Evolutionary conservation across 2,888 invertebrate genomes (phyloP), one percentile per base, ranked within the genome.

Genomic region (Ernsta delagoae): DNA sequence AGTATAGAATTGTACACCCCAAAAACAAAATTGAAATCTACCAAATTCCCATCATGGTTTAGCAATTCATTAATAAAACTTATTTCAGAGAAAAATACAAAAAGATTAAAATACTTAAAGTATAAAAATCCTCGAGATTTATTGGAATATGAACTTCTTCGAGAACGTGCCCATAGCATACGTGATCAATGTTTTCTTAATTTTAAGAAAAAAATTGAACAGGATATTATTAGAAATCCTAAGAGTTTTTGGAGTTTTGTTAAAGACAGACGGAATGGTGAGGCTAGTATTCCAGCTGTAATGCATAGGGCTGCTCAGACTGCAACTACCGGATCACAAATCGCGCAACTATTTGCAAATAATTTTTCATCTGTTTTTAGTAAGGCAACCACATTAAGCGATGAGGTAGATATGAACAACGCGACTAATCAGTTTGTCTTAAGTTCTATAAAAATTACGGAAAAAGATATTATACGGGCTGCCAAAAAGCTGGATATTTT

Each of bases 321-420:
- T 11, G 59, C 59, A 24, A 53, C 4, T 5, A 57, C 16, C 3
- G 54, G 64, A 9, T 7, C 39, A 50, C 11, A 34, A 48, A 65
- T 65, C 1, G 65, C 48, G 0, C 16, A 48, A 31, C 3, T 65
- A 9, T 65, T 65, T 39, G 59, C 65, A 9, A 59, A 59, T 36
- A 59, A 65, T 6, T 65, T 65, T 39, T 66, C 53, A 2, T 70
- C 64, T 53, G 70, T 56, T n/a, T 63, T 56, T 53, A 59, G 7
- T 12, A 66, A 41, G 43, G 8, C 1, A 7, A 11, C 0, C 16
- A 11, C n/a, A n/a, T n/a, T 50, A 43, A 7, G 5, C 11, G 7
- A 48, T 5, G 45, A 45, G 4, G 12, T 45, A 12, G 5, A 45
- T 3, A 45, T n/a, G 4, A 45, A 12, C n/a, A 45, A 45, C n/a